Base-by-base conservation (phyloP, 35 echinoderm and acorn worm genomes). In the Heliocidaris tuberculata region DNA sequence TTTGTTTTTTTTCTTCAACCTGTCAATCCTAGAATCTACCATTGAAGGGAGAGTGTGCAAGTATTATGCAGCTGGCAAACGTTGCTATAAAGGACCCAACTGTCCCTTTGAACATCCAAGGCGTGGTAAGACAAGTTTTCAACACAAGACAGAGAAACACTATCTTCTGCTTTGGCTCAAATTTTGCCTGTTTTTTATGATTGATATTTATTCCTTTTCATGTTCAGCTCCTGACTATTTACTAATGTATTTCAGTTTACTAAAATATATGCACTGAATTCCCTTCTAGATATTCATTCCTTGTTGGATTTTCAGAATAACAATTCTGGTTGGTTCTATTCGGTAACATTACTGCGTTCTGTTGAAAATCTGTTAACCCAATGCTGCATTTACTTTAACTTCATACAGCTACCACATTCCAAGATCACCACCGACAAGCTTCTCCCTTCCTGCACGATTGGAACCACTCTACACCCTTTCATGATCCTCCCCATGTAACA, bases 31-130 rank as follows among this genome's bases (percentile, higher is more conserved):
- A 87, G 93, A 96, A 65, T 94, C 95, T 13, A 96, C 47, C 21
- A 52, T 49, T 85, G 65, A 85, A 30, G 85, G 54, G 13, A 85
- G 86, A 92, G 78, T 97, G 49, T 97, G 96, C 94, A 97, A 93
- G 78, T 95, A 95, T 92, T 95, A 88, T 49, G 86, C 71, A 42
- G 7, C 61, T 13, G 94, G 91, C 0, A 78, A 61, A 60, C 52
- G 31, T 21, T 97, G 96, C 95, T 97, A 95, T 92, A 95, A 94
- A 70, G 96, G 96, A 85, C 85, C 94, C 21, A 86, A 88, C 49
- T 97, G 96, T 95, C 96, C 96, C 31, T 95, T 86, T 90, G 96
- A 97, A 16, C 96, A 97, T 29, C 89, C 91, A 48, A 71, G 90
- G 56, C 94, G 32, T 61, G 96, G 94, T 95, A 56, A 95, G 94